A percentile compares a stretch with the other conserved stretches of the same genome.
Evolutionary conservation across 1,140 invertebrate species (phyloP).

Genomic region (Drosophila tropicalis): DNA sequence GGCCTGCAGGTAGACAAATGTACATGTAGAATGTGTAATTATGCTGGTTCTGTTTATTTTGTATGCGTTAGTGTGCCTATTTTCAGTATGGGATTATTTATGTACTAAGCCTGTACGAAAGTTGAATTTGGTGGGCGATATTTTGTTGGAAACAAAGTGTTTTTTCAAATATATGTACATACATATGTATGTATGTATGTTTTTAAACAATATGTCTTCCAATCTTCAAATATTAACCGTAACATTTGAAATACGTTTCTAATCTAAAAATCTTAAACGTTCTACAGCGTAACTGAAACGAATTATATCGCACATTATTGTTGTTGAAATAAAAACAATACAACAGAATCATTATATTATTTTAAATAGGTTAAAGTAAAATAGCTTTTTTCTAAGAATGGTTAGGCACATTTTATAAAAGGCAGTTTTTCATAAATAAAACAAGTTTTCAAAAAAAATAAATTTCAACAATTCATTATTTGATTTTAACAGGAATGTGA

Average conservation of each 20-base stretch:
- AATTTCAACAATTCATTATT: not conserved
- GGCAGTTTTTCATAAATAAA: not conserved
- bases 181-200: not conserved
- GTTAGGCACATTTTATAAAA: not conserved
- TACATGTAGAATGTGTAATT: conserved; percentile 56
- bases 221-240: not conserved
- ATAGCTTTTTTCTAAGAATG: not conserved
- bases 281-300: not conserved
- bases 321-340: not conserved
- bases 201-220: not conserved
- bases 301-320: not conserved
- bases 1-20: conserved; percentile 17
- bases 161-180: not conserved
- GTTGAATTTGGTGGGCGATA: not conserved
- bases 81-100: conserved; percentile 53
- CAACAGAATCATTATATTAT: not conserved
- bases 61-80: not conserved
- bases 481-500: not conserved
- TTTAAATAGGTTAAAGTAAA: too few species aligned
- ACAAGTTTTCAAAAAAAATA: not conserved
- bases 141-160: not conserved
- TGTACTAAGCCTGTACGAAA: conserved; percentile 59
- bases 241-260: not conserved
- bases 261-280: not conserved
- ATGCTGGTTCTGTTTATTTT: conserved; percentile 30